Percentiles rank a stretch among this genome's conserved stretches.
Evolutionary conservation across 2,888 invertebrate genomes (phyloP).

Genomic region (Lomographa bimaculata): DNA sequence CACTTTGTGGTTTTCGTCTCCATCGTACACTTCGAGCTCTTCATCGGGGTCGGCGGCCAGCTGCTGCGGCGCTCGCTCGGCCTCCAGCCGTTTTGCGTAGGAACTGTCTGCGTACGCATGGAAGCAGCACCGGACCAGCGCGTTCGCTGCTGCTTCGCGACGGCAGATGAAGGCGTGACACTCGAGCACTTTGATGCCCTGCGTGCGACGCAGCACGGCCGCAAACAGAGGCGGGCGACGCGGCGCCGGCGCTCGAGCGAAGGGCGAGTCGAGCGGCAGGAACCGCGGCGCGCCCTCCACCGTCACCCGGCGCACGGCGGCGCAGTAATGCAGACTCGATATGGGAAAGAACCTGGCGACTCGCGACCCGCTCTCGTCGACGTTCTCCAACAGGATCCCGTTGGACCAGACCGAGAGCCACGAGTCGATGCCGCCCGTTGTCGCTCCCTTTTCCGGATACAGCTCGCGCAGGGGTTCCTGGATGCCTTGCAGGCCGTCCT

Average conservation of each 20-base stretch:
- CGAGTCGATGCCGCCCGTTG: constrained; percentile 95
- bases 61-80: constrained; percentile 77
- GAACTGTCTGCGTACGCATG: constrained; percentile 98
- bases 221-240: constrained; percentile 98
- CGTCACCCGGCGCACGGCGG: constrained; percentile 95
- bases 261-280: constrained; percentile 97
- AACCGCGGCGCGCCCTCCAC: constrained; percentile 92
- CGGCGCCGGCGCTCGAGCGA: constrained; percentile 95
- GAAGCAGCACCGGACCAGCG: constrained; percentile 98
- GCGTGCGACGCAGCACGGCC: constrained; percentile 96
- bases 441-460: constrained; percentile 97
- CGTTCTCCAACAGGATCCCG: constrained; percentile 97
- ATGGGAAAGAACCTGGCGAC: constrained; percentile 98
- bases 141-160: constrained; percentile 98
- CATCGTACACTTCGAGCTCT: constrained; percentile 93
- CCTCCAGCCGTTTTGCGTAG: constrained; percentile 92
- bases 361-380: constrained; percentile 97
- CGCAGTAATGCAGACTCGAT: constrained; percentile 97
- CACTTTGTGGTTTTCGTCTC: constrained; percentile 96
- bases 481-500: constrained; percentile 98
- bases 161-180: constrained; percentile 99
- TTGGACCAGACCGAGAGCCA: constrained; percentile 99
- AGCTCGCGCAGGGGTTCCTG: constrained; percentile 98
- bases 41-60: constrained; percentile 83
- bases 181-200: constrained; percentile 98